Base-by-base conservation (phyloP, 1,140 invertebrate genomes). In the Aporrectodea caliginosa region DNA sequence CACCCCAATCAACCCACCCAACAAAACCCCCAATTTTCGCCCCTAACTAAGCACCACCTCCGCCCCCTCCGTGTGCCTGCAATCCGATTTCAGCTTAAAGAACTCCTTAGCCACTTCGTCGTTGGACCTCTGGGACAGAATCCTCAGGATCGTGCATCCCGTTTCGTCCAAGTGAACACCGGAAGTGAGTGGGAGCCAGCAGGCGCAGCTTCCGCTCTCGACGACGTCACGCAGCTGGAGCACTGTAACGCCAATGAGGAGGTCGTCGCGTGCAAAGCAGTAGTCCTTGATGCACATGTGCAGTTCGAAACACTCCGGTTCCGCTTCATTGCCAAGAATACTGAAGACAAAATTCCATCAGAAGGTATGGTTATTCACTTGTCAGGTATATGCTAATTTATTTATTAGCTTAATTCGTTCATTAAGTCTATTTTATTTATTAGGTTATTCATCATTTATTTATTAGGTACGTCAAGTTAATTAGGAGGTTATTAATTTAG, bases 41-140 rank as follows among this genome's bases (percentile, higher is more conserved):
- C n/a, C n/a, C n/a, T n/a, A n/a, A n/a, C n/a, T n/a, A n/a, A n/a
- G n/a, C n/a, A n/a, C n/a, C n/a, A n/a, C n/a, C n/a, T 34, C 34
- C 6, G 68, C 29, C 30, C 33, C 27, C 69, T 78, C 77, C 16
- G 68, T 27, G 35, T 69, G 80, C 78, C 97, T 90, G 84, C 96
- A 95, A 87, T 99, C 97, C 6, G 96, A 98, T 90, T 99, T 99
- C 31, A 99, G 91, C 88, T 98, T 98, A 16, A 99, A 98, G 90
- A 99, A 99, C 88, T 99, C 98, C 86, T 97, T 96, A 30, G 98
- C 98, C 0, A 99, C 96, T 90, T 99, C 98, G 89, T 99, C 98
- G 88, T 97, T 99, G 85, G 95, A 96, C 83, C 98, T 91, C 88
- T 99, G 98, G 0, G 97, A 98, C 58, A 99, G 90, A 84, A 99